phyloP scores from a whole-genome alignment of 2,888 invertebrate species.

The Phytoseiulus persimilis region DNA sequence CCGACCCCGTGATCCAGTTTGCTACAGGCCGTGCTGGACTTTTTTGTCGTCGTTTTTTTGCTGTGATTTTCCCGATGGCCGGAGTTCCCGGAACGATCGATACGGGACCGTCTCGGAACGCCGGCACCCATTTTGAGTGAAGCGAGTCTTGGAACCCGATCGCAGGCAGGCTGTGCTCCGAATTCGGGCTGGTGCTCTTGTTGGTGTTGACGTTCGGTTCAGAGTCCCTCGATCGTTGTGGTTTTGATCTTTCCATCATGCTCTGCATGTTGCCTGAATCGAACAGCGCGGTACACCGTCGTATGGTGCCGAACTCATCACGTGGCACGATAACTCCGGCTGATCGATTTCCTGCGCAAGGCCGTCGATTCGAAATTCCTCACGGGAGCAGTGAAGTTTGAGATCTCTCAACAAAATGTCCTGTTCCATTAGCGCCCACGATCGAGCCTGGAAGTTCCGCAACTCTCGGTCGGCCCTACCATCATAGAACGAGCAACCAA shows the following conservation, averaged over 20 bases:
- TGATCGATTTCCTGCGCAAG: no score
- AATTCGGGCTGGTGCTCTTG: background rate
- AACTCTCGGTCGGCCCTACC: conserved; percentile 30
- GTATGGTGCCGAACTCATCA: no score
- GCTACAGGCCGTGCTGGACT: background rate
- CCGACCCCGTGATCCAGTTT: background rate
- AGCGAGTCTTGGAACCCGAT: no score
- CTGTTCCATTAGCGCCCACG: conserved; percentile 6
- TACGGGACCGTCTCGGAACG: no score
- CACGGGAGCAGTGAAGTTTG: no score
- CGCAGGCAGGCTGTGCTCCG: no score
- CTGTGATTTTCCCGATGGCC: no score
- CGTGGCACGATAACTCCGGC: no score
- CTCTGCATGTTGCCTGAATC: background rate
- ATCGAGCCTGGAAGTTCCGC: conserved; percentile 33
- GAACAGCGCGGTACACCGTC: background rate
- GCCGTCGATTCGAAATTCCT: no score
- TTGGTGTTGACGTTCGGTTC: background rate
- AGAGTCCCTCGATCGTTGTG: background rate
- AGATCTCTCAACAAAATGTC: background rate
- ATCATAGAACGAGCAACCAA: conserved; percentile 34
- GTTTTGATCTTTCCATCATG: background rate
- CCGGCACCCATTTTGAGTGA: no score
- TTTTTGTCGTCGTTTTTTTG: background rate
- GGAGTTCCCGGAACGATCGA: no score